A percentile compares a stretch with the other conserved stretches of the same genome.
Evolutionary conservation across 2,888 invertebrate species (phyloP).

Genomic region (Graphium colonna): DNA sequence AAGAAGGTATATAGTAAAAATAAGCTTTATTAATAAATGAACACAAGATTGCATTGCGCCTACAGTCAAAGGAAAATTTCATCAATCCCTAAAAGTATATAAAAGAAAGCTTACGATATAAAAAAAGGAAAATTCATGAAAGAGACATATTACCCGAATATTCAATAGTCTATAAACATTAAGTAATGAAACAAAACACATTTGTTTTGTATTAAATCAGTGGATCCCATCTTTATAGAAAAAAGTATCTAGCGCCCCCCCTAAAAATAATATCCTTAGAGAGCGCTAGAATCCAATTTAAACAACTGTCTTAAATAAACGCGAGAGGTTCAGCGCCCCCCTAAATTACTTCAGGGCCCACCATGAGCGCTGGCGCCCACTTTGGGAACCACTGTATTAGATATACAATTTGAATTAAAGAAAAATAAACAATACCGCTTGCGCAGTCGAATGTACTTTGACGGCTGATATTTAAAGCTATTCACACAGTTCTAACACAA

Average conservation of each 20-base stretch:
- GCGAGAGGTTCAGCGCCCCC: too few relatives aligned
- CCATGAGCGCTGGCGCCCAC: too few relatives aligned
- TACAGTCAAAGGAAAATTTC: neutral
- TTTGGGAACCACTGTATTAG: too few relatives aligned
- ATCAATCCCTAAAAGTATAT: neutral
- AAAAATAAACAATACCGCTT: neutral
- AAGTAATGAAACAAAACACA: neutral
- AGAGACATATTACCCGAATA: neutral
- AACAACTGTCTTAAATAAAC: too few relatives aligned
- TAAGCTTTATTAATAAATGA: conserved; percentile 10
- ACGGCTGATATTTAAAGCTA: conserved; percentile 3
- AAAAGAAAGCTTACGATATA: neutral
- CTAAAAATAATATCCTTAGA: neutral
- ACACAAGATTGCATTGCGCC: conserved; percentile 19
- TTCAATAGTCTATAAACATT: neutral
- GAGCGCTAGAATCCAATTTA: too few relatives aligned
- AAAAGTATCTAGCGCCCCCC: too few relatives aligned
- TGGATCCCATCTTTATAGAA: too few relatives aligned
- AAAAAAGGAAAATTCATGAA: neutral
- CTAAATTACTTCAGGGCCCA: too few relatives aligned
- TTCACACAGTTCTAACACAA: neutral
- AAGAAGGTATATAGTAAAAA: neutral
- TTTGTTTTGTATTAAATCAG: neutral
- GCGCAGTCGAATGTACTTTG: conserved; percentile 11
- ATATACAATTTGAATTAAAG: neutral